Evolutionary conservation across 2,888 invertebrate genomes (phyloP).

Genomic region (Drosophila cognata): DNA sequence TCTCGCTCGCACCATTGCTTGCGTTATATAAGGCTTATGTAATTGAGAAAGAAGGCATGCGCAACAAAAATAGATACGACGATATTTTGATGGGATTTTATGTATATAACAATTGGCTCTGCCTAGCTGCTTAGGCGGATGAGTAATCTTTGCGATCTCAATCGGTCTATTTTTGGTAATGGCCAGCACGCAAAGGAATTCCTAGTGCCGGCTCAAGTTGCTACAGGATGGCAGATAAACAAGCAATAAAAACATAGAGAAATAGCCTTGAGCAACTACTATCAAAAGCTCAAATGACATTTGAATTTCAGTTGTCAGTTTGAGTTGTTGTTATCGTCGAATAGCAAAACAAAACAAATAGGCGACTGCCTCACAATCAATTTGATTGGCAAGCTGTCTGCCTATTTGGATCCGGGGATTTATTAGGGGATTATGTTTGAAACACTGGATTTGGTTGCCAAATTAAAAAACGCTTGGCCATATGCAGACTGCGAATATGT

Average conservation of each 20-base stretch:
- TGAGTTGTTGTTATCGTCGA: slow-evolving; percentile 7
- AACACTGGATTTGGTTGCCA: slow-evolving; percentile 19
- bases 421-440: slow-evolving; percentile 56
- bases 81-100: slow-evolving; percentile 25
- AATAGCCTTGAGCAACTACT: background rate
- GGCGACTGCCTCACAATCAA: slow-evolving; percentile 60
- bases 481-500: background rate
- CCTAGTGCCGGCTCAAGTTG: slow-evolving; percentile 53
- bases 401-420: slow-evolving; percentile 64
- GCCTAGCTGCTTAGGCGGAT: slow-evolving; percentile 28
- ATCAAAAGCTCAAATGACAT: slow-evolving; percentile 11
- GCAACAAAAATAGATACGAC: slow-evolving; percentile 65
- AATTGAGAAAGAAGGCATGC: slow-evolving; percentile 69
- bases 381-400: slow-evolving; percentile 77
- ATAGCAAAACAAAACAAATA: slow-evolving; percentile 30
- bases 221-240: slow-evolving; percentile 51
- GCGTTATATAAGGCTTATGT: slow-evolving; percentile 81
- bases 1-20: slow-evolving; percentile 59
- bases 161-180: slow-evolving; percentile 62
- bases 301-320: slow-evolving; percentile 24
- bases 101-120: slow-evolving; percentile 8
- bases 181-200: slow-evolving; percentile 33
- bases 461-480: slow-evolving; percentile 25
- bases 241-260: background rate
- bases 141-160: slow-evolving; percentile 56